These are phyloP conservation scores for Azorinus chamasolen DNA, from an alignment of 2,888 invertebrate species.

Conservation along the genomic window DNA sequence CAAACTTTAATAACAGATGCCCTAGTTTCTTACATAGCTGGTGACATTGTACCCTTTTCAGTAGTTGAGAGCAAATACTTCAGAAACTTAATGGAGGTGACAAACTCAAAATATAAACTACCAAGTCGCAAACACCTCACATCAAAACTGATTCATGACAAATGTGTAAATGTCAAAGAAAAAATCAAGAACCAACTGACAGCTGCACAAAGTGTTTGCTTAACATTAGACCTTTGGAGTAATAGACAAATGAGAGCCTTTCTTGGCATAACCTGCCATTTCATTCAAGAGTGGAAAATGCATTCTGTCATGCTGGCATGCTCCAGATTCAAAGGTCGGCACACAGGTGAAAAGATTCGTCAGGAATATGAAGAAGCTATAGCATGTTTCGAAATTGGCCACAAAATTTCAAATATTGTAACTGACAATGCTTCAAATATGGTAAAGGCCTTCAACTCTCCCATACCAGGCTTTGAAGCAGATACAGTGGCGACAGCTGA, in stretches of 20 bases:
- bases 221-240: constrained; percentile 56
- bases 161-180: constrained; percentile 10
- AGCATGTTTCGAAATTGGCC: constrained; percentile 31
- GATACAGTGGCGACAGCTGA: constrained; percentile 14
- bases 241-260: constrained; percentile 50
- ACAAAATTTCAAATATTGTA: constrained; percentile 25
- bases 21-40: constrained; percentile 39
- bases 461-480: constrained; percentile 22
- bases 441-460: constrained; percentile 38
- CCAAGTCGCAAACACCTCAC: constrained; percentile 31
- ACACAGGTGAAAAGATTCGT: constrained; percentile 47
- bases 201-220: constrained; percentile 43
- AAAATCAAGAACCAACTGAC: constrained; percentile 25
- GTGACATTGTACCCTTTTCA: constrained; percentile 42
- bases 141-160: constrained; percentile 29
- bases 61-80: constrained; percentile 44
- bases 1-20: constrained; percentile 36
- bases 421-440: constrained; percentile 60
- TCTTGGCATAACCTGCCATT: constrained; percentile 49
- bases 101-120: constrained; percentile 30
- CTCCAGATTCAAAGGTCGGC: constrained; percentile 33
- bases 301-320: constrained; percentile 41
- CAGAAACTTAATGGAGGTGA: constrained; percentile 17
- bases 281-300: constrained; percentile 30
- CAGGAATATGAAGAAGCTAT: constrained; percentile 49